A percentile compares a stretch with the other conserved stretches of the same genome.
These are phyloP conservation scores for Deilephila porcellus DNA, from an alignment of 2,888 invertebrate genomes.

Conservation along the genomic window DNA sequence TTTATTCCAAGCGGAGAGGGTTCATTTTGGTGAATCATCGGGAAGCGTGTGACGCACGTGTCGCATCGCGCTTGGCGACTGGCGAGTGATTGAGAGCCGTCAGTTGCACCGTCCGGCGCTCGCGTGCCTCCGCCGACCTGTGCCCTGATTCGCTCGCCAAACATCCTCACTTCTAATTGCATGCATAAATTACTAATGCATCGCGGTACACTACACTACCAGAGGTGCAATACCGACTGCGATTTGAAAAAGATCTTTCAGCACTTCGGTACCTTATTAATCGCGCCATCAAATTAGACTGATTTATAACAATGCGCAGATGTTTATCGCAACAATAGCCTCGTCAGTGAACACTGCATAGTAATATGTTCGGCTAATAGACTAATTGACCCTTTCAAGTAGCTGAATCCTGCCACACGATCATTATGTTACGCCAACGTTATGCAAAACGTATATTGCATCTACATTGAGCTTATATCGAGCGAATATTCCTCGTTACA, in stretches of 20 bases:
- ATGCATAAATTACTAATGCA: slow-evolving; percentile 70
- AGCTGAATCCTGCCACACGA: slow-evolving; percentile 34
- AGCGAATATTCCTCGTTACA: not conserved
- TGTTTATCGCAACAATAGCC: slow-evolving; percentile 43
- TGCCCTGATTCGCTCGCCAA: slow-evolving; percentile 69
- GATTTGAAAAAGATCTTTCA: slow-evolving; percentile 47
- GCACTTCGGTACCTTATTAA: slow-evolving; percentile 43
- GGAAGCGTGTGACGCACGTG: slow-evolving; percentile 47
- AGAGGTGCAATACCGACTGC: not conserved
- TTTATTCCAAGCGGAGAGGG: slow-evolving; percentile 56
- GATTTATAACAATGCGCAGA: slow-evolving; percentile 53
- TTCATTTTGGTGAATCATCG: slow-evolving; percentile 48
- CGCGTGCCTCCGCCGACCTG: slow-evolving; percentile 66
- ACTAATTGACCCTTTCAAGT: slow-evolving; percentile 59
- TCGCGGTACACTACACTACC: slow-evolving; percentile 42
- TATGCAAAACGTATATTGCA: slow-evolving; percentile 26
- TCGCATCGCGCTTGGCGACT: slow-evolving; percentile 41
- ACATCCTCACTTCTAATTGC: slow-evolving; percentile 75
- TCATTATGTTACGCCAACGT: slow-evolving; percentile 11
- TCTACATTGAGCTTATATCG: slow-evolving; percentile 37
- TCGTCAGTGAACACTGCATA: slow-evolving; percentile 42
- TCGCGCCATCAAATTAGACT: slow-evolving; percentile 49
- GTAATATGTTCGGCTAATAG: slow-evolving; percentile 42
- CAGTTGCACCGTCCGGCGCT: slow-evolving; percentile 61
- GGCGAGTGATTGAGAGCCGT: slow-evolving; percentile 70